Evolutionary conservation across 2,797 vertebrate genomes (phyloP).

Genomic region (Coluber constrictor): DNA sequence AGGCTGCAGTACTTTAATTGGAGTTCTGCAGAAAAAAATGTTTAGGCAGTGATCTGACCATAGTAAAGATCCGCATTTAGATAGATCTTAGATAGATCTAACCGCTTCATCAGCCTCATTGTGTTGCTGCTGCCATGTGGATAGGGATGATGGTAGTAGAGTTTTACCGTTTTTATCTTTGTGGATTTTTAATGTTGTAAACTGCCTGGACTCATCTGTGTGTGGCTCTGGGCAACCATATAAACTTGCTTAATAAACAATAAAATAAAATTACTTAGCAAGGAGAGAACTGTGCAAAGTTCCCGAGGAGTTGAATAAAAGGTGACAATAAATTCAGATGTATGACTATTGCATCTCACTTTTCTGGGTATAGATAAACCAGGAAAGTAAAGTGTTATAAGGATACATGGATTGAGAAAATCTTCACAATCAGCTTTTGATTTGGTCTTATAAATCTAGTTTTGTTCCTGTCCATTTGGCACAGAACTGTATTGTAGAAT

Average conservation of each 20-base stretch:
- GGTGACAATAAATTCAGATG: not conserved
- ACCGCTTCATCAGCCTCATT: not conserved
- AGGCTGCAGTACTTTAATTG: not conserved
- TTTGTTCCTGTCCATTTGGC: not conserved
- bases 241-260: not conserved
- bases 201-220: not conserved
- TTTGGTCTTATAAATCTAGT: not conserved
- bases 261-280: not conserved
- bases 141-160: not conserved
- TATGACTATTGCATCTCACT: not conserved
- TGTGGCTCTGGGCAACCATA: not conserved
- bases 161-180: not conserved
- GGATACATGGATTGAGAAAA: not conserved
- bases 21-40: not conserved
- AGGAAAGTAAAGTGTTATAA: not conserved
- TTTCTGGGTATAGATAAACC: not conserved
- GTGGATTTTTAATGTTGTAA: not conserved
- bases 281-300: not conserved
- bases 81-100: not conserved
- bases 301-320: not conserved
- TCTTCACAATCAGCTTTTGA: not conserved
- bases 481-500: not conserved
- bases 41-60: not conserved
- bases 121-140: not conserved
- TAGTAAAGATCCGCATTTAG: not conserved